Base-by-base conservation (phyloP, 2,888 invertebrate genomes). In the Drosophila kuntzei region DNA sequence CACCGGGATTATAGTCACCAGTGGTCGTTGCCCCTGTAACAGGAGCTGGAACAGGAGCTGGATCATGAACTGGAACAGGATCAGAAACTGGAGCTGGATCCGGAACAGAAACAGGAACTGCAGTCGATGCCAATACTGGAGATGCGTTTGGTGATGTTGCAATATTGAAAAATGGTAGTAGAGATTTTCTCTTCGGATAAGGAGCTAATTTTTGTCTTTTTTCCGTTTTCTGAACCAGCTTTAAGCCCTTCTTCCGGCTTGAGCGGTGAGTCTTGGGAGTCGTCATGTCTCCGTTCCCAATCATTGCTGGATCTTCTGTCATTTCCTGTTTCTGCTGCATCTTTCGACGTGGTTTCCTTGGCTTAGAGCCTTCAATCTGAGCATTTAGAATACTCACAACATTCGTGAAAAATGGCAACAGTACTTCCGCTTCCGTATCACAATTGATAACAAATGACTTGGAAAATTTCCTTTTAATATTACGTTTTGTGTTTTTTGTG, bases 111-210 rank as follows among this genome's bases (percentile, higher is more conserved):
- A 20, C 3, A 6, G 20, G 18, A 22, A 6, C n/a, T 20, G 12
- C 7, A 12, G 34, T 6, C 6, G 12, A 7, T 36, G 14, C 11
- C 37, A 18, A 37, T 9, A 16, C 1, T 16, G 16, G 9, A 39
- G 11, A 12, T 2, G 18, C 4, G 5, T 6, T 1, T 5, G 11
- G 18, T 11, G 43, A 14, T 11, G 12, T 3, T 16, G 11, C 1
- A 16, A 46, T 46, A 3, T 46, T 46, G 11, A 46, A 46, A 27
- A 3, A 46, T 6, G 46, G 46, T 27, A 46, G 16, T 11, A 46
- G 16, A 11, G 46, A 46, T 11, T 27, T 27, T 22, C 46, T 27
- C 16, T 11, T 46, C 16, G 27, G 27, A 46, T 27, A 27, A 9
- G 9, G 27, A 16, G 11, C 11, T 6, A 46, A 18, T 2, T 11